phyloP scores from a whole-genome alignment of 2,113 vertebrate species.

The Delphinus delphis region DNA sequence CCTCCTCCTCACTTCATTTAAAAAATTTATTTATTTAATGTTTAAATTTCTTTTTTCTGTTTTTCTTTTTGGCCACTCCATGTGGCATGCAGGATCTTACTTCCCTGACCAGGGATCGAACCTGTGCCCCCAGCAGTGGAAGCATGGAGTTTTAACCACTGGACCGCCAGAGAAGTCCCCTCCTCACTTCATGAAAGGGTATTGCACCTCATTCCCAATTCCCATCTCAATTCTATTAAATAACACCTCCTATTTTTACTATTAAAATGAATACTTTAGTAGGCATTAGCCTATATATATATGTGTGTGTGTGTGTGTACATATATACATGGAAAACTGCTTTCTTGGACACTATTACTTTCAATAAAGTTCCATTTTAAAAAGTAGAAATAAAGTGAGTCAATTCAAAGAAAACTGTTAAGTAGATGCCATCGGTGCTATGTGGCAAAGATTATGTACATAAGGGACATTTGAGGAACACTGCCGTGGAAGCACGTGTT shows the following conservation, averaged over 20 bases:
- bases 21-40: too few species aligned
- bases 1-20: background rate
- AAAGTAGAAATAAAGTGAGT: background rate
- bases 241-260: background rate
- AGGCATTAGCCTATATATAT: background rate
- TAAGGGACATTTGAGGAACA: background rate
- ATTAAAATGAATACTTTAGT: background rate
- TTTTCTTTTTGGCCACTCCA: too few species aligned
- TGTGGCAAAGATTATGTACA: background rate
- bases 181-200: background rate
- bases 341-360: background rate
- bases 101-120: too few species aligned
- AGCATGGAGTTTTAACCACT: too few species aligned
- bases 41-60: too few species aligned
- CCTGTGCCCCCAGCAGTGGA: too few species aligned
- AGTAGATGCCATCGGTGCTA: background rate
- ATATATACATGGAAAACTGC: background rate
- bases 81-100: too few species aligned
- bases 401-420: background rate
- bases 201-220: background rate
- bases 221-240: background rate
- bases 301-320: too few species aligned
- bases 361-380: background rate
- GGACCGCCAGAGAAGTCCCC: too few species aligned
- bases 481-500: background rate